A percentile compares a stretch with the other conserved stretches of the same genome.
Evolutionary conservation across 64 coral and sea anemone species (phyloP).

Genomic region (Catalaphyllia jardinei): DNA sequence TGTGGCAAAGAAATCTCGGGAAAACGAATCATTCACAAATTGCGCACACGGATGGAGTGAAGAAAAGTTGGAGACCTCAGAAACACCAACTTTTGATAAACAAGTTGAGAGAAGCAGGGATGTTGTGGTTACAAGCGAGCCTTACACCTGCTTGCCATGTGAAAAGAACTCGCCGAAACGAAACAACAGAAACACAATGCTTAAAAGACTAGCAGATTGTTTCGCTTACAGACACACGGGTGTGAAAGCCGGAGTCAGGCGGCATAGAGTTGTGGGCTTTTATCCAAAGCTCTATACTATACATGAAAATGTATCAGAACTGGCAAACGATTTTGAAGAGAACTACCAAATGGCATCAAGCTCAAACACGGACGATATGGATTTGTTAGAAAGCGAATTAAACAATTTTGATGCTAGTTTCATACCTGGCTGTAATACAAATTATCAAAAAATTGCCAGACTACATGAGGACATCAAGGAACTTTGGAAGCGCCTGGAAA

Average conservation of each 20-base stretch:
- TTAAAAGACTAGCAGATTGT: constrained; percentile 22
- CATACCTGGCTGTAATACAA: not conserved
- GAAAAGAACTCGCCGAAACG: not conserved
- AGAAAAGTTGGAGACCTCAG: not conserved
- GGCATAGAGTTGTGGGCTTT: constrained; percentile 6
- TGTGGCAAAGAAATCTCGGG: constrained; percentile 11
- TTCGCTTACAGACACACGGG: not conserved
- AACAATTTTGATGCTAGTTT: not conserved
- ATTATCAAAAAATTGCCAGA: constrained; percentile 9
- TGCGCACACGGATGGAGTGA: not conserved
- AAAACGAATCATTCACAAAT: not conserved
- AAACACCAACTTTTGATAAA: not conserved
- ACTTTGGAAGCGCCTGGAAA: constrained; percentile 40
- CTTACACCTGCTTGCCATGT: not conserved
- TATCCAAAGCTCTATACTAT: constrained; percentile 8
- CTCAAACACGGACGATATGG: not conserved
- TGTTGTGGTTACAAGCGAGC: not conserved
- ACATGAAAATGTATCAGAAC: constrained; percentile 27
- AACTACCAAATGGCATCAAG: not conserved
- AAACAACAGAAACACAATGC: constrained; percentile 2
- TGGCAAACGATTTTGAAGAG: not conserved
- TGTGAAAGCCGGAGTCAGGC: not conserved
- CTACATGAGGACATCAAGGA: constrained; percentile 29
- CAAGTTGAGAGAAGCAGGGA: not conserved
- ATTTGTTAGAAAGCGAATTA: not conserved